Conservation (phyloP, 2,797 vertebrate species). For the Phoxinus dragarum region DNA sequence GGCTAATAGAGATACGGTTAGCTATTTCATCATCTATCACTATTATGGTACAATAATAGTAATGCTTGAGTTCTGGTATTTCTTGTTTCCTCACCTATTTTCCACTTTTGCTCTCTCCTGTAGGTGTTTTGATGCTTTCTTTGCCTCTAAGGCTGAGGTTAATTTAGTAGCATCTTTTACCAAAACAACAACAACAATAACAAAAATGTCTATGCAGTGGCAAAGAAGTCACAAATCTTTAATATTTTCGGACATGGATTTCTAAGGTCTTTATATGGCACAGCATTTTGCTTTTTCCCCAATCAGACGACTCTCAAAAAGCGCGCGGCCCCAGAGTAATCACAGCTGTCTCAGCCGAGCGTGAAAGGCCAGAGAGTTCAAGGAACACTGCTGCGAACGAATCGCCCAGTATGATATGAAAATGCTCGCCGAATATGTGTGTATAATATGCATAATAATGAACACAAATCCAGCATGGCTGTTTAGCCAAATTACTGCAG, state of each 20-base stretch:
- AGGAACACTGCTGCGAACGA: background rate
- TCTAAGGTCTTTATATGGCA: constrained; percentile 11
- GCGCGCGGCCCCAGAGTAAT: constrained; percentile 19
- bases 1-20: constrained; percentile 31
- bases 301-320: constrained; percentile 25
- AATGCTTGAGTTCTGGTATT: background rate
- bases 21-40: constrained; percentile 9
- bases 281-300: background rate
- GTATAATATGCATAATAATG: constrained; percentile 18
- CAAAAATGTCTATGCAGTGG: background rate
- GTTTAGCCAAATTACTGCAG: constrained; percentile 33
- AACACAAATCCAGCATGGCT: constrained; percentile 17
- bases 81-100: background rate
- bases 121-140: constrained; percentile 18
- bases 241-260: constrained; percentile 2
- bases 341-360: constrained; percentile 19
- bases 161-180: constrained; percentile 20
- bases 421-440: background rate
- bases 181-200: background rate
- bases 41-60: background rate
- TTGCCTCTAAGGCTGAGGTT: background rate
- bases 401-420: background rate
- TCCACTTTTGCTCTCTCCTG: background rate
- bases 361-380: constrained; percentile 14
- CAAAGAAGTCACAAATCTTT: background rate